Base-by-base conservation (phyloP, 2,888 invertebrate species). In the Stenolophus ochropezus region DNA sequence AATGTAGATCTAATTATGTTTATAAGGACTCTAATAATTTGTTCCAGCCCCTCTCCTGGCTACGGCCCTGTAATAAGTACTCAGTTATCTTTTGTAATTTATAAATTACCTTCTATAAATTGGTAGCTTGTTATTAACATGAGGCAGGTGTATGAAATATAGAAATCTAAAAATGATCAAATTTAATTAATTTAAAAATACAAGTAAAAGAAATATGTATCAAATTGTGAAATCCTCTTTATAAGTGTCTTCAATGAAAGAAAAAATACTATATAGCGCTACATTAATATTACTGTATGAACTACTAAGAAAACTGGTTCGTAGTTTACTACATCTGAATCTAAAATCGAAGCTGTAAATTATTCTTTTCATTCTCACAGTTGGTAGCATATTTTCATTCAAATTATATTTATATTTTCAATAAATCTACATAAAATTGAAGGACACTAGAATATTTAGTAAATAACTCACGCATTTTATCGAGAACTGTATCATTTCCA, bases 351-450 rank as follows among this genome's bases (percentile, higher is more conserved):
- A 4, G 65, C 11, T 6, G 16, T 65, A 65, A 65, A 65, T 65
- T 33, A 65, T 33, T 65, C 65, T 65, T 65, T 27, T 65, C 65
- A 33, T 33, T 65, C 65, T 69, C 65, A 16, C 65, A 69, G 65
- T 69, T 42, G 65, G 65, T 69, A 69, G 65, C 65, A 18, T 69
- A 69, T 69, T 69, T 69, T 69, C 33, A 69, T 69, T 69, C 65
- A 69, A 33, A 69, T 27, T 16, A 69, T 33, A 69, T 69, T 69
- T 69, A 69, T 42, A 69, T 69, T 69, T 69, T 33, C 65, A 33
- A 69, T 69, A 69, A 69, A 69, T 69, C 65, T 69, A 69, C 65
- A 69, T 69, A 69, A 69, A 69, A 69, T 11, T 8, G 65, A 69
- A 69, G 65, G 65, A 69, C 65, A 69, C 33, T 2, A 33, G 65